Evolutionary conservation across 2,888 invertebrate genomes (phyloP).

Genomic region (Cantharis lateralis): DNA sequence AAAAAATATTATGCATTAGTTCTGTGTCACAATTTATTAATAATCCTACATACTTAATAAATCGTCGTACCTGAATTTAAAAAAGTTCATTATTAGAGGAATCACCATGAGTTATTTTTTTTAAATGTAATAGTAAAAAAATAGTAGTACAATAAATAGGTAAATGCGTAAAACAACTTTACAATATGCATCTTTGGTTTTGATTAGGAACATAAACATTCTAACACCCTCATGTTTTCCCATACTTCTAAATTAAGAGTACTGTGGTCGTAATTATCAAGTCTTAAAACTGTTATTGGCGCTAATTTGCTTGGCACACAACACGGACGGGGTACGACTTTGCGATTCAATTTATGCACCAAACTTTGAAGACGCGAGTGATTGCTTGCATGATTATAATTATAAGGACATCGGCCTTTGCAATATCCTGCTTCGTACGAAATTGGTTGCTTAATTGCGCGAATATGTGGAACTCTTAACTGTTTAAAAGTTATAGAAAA

Average conservation of each 20-base stretch:
- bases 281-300: constrained; percentile 67
- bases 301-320: constrained; percentile 72
- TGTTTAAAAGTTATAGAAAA: constrained; percentile 70
- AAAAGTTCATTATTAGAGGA: not conserved
- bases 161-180: constrained; percentile 49
- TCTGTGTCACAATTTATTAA: not conserved
- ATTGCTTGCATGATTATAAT: constrained; percentile 71
- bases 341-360: constrained; percentile 65
- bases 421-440: constrained; percentile 74
- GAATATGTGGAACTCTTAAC: constrained; percentile 56
- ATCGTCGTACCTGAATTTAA: not conserved
- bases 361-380: constrained; percentile 73
- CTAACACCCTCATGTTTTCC: constrained; percentile 72
- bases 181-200: constrained; percentile 24
- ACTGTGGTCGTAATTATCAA: constrained; percentile 65
- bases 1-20: not conserved
- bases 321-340: constrained; percentile 62
- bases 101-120: not conserved
- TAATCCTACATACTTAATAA: not conserved
- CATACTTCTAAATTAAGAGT: constrained; percentile 69
- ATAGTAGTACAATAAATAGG: constrained; percentile 31
- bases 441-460: constrained; percentile 68
- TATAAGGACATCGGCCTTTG: constrained; percentile 69
- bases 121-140: constrained; percentile 20
- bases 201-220: constrained; percentile 71